Percentiles rank a stretch among this genome's conserved stretches.
Evolutionary conservation across 1,140 invertebrate species (phyloP).

Genomic region (Eriosoma lanigerum): DNA sequence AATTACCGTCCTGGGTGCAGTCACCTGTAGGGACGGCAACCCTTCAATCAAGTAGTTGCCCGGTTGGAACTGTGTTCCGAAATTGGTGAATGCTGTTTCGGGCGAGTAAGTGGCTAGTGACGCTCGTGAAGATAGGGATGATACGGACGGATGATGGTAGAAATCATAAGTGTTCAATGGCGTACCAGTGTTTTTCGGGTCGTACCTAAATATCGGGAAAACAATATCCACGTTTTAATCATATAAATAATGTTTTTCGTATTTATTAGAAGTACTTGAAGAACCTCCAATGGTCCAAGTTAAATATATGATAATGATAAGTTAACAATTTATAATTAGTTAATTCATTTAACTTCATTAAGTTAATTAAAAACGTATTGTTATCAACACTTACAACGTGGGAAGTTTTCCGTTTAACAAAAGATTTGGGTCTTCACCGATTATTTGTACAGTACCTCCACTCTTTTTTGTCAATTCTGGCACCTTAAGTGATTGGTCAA

Average conservation of each 20-base stretch:
- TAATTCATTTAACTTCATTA: too few relatives aligned
- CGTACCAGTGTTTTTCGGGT: not conserved
- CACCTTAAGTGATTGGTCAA: too few relatives aligned
- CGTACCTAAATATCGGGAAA: constrained; percentile 13
- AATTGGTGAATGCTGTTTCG: constrained; percentile 6
- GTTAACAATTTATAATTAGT: too few relatives aligned
- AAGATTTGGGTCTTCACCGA: not conserved
- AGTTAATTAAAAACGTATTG: too few relatives aligned
- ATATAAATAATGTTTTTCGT: too few relatives aligned
- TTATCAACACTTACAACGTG: not conserved
- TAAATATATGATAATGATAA: too few relatives aligned
- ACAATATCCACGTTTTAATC: too few relatives aligned
- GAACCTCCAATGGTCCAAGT: too few relatives aligned
- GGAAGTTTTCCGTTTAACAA: constrained; percentile 20
- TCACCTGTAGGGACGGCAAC: not conserved
- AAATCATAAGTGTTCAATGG: not conserved
- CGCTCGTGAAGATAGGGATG: not conserved
- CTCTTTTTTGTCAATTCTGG: not conserved
- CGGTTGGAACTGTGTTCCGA: not conserved
- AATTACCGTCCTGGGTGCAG: not conserved
- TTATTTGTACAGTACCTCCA: not conserved
- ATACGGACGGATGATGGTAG: constrained; percentile 4
- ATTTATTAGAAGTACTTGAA: too few relatives aligned
- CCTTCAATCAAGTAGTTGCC: constrained; percentile 6
- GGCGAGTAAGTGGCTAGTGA: constrained; percentile 1